Evolutionary conservation across 2,888 invertebrate species (phyloP).

Genomic region (Xylota segnis): DNA sequence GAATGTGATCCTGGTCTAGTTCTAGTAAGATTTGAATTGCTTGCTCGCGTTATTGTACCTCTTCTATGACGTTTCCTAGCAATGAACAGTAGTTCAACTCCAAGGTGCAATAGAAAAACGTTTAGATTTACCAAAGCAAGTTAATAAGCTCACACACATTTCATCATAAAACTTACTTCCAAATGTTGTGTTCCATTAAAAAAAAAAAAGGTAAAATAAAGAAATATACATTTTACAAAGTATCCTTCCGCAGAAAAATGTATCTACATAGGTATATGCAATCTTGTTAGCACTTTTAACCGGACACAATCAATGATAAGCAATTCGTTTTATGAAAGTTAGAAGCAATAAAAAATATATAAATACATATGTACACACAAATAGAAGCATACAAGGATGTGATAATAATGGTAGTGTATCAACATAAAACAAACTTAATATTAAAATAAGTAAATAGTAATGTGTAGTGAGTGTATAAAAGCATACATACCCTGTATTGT

Average conservation of each 20-base stretch:
- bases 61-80: no score
- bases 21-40: no score
- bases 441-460: constrained; percentile 10
- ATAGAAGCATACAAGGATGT: constrained; percentile 26
- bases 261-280: constrained; percentile 1
- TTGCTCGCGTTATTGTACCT: no score
- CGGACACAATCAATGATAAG: constrained; percentile 20
- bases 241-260: background rate
- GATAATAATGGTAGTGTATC: constrained; percentile 10
- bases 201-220: background rate
- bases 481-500: constrained; percentile 84
- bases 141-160: background rate
- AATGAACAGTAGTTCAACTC: background rate
- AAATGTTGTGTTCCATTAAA: constrained; percentile 3
- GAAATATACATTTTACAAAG: background rate
- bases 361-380: constrained; percentile 18
- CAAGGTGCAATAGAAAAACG: background rate
- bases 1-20: no score
- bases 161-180: constrained; percentile 21
- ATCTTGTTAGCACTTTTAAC: background rate
- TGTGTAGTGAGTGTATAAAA: background rate
- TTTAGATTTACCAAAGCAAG: background rate
- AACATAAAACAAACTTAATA: constrained; percentile 26
- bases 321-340: background rate
- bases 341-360: constrained; percentile 26